Evolutionary conservation across 2,797 vertebrate genomes (phyloP), one percentile per base, ranked within the genome.

Genomic region (Lepilemur ruficaudatus): DNA sequence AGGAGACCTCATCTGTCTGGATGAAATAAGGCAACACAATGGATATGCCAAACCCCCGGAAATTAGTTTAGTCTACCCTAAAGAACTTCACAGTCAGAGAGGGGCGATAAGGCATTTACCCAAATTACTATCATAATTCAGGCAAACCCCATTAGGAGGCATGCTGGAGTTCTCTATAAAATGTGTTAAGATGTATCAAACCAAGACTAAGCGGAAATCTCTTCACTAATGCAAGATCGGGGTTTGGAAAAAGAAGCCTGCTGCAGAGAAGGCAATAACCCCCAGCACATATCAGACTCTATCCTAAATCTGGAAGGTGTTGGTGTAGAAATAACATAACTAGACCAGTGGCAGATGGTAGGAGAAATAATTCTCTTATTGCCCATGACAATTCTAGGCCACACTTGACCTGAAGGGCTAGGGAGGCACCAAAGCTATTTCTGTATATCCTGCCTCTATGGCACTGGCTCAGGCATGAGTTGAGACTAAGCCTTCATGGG

Each of bases 81-180:
- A 96, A 97, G 95, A 97, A 92, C 79, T 83, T 96, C 94, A 81
- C 46, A 94, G 83, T 94, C 95, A 89, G 92, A 97, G 72, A 97
- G 43, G 32, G 75, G 84, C 0, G 78, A 96, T 97, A 94, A 97
- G 93, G 91, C 78, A 17, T 95, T 97, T 94, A 95, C 96, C 89
- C 88, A 97, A 96, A 97, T 97, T 96, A 67, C 95, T 94, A 94
- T 95, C 95, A 95, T 97, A 95, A 97, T 91, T 98, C 96, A 98
- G 93, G 85, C 70, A 96, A 95, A 76, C 91, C 94, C 82, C 70
- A 89, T 89, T 94, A 89, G 80, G 59, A 96, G 96, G 63, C 69
- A 59, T 69, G 41, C 57, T 72, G 46, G 82, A 89, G 78, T 91
- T 95, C 93, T 95, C 89, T 91, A 11, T 69, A 89, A 83, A 78